Conservation (phyloP, 2,113 vertebrate species). For the Lampris megalopsis region DNA sequence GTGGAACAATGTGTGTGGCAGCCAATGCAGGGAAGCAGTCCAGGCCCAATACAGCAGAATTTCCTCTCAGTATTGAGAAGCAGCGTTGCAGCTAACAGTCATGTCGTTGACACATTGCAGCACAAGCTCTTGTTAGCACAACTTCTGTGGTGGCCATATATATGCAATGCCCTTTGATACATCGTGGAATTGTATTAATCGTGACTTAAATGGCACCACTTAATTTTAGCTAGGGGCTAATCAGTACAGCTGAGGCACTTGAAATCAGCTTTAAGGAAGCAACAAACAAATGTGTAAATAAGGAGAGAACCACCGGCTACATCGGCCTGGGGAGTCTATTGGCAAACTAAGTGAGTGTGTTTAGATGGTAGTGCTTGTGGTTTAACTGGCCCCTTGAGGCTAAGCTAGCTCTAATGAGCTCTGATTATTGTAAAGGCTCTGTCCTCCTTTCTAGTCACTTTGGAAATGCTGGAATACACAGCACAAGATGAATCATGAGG, state of each 20-base stretch:
- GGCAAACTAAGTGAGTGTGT: slow-evolving; percentile 40
- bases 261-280: slow-evolving; percentile 42
- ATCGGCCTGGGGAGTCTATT: slow-evolving; percentile 48
- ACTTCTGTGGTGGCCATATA: background rate
- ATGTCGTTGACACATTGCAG: too few species aligned
- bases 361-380: slow-evolving; percentile 46
- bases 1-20: too few species aligned
- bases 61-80: too few species aligned
- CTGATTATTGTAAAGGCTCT: slow-evolving; percentile 41
- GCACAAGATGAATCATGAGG: background rate
- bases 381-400: slow-evolving; percentile 52
- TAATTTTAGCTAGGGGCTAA: slow-evolving; percentile 30
- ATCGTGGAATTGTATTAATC: slow-evolving; percentile 13
- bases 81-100: too few species aligned
- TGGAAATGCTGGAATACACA: slow-evolving; percentile 1
- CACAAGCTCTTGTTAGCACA: too few species aligned
- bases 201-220: background rate
- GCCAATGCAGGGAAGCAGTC: too few species aligned
- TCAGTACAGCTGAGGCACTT: slow-evolving; percentile 47
- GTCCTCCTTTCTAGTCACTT: background rate
- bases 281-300: slow-evolving; percentile 67
- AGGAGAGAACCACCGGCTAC: slow-evolving; percentile 35
- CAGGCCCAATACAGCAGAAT: too few species aligned
- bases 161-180: slow-evolving; percentile 9
- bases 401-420: slow-evolving; percentile 48